Percentiles rank a stretch among this genome's conserved stretches.
Conservation (phyloP, 2,888 invertebrate genomes). For the Polydrusus cervinus region DNA sequence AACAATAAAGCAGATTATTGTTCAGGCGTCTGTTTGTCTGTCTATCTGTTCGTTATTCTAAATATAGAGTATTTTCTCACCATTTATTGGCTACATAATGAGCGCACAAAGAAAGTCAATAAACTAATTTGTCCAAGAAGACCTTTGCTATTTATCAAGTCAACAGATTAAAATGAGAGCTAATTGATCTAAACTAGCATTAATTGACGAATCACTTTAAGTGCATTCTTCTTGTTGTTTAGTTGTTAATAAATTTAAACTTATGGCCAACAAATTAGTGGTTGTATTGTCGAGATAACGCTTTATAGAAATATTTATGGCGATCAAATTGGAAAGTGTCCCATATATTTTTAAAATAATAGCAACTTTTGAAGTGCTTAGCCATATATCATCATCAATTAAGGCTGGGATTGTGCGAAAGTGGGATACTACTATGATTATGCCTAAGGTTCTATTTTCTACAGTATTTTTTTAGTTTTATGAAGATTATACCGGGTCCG, state of each 20-base stretch:
- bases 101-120: constrained; percentile 11
- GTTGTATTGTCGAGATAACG: constrained; percentile 21
- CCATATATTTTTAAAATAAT: too few species aligned
- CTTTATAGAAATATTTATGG: constrained; percentile 34
- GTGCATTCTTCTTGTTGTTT: constrained; percentile 46
- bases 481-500: too few species aligned
- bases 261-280: constrained; percentile 40
- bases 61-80: constrained; percentile 7
- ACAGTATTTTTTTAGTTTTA: too few species aligned
- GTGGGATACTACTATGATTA: too few species aligned
- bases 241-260: constrained; percentile 26
- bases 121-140: constrained; percentile 29
- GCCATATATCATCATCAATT: too few species aligned
- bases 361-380: too few species aligned
- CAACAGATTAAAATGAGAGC: constrained; percentile 37
- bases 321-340: constrained; percentile 26
- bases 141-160: constrained; percentile 30
- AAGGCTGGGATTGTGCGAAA: too few species aligned
- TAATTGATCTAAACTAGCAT: constrained; percentile 41
- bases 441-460: too few species aligned
- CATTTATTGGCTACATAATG: not conserved
- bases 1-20: too few species aligned
- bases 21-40: too few species aligned
- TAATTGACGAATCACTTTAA: constrained; percentile 46
- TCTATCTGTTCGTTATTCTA: not conserved